Conservation (phyloP, 2,797 vertebrate genomes). For the Carduelis carduelis region DNA sequence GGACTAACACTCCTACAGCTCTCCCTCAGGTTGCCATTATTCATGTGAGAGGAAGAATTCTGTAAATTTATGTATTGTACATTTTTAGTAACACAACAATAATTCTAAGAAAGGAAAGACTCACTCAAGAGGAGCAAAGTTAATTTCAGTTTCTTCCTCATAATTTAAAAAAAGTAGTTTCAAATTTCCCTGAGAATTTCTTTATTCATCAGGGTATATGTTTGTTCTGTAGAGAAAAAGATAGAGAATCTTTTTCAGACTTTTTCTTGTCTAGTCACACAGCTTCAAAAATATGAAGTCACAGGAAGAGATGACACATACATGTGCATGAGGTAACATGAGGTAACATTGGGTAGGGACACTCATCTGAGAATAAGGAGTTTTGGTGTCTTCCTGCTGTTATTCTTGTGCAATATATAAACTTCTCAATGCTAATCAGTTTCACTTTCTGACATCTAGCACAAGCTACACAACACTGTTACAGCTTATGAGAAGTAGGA, state of each 20-base stretch:
- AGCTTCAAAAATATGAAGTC: neutral
- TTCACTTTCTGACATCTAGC: neutral
- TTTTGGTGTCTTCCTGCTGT: neutral
- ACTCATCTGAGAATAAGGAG: neutral
- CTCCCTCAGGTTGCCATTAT: neutral
- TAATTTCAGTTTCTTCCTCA: neutral
- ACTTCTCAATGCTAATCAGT: neutral
- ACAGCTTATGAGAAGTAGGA: neutral
- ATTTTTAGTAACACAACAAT: neutral
- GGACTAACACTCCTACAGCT: neutral
- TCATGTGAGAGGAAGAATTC: neutral
- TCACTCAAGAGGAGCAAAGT: neutral
- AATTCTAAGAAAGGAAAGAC: neutral
- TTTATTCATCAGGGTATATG: neutral
- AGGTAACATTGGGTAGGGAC: neutral
- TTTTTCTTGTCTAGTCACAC: neutral
- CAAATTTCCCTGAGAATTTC: neutral
- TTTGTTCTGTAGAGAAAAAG: neutral
- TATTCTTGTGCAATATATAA: neutral
- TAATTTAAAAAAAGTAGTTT: neutral
- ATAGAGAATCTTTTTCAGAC: neutral
- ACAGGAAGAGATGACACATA: neutral
- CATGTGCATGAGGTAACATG: accelerated
- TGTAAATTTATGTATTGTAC: neutral
- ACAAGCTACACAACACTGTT: neutral